Conservation (phyloP, 1,140 invertebrate genomes). For the Drosophila lowei region DNA sequence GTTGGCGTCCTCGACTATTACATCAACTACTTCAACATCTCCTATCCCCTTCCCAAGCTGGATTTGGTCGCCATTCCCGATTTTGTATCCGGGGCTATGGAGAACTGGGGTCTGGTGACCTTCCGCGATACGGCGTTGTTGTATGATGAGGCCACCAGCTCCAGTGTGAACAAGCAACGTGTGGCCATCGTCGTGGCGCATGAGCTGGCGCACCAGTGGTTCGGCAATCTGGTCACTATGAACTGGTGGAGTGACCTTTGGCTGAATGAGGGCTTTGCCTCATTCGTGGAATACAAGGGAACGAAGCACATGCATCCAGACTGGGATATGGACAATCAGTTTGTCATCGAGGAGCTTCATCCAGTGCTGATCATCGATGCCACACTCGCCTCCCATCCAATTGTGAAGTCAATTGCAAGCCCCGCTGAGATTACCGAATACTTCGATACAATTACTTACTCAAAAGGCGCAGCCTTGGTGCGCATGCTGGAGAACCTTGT, state of each 20-base stretch:
- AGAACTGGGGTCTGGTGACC: constrained; percentile 95
- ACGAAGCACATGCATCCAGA: constrained; percentile 88
- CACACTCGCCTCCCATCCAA: constrained; percentile 93
- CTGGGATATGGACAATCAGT: constrained; percentile 94
- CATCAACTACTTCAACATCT: constrained; percentile 92
- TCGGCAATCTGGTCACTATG: constrained; percentile 94
- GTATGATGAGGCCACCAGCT: constrained; percentile 88
- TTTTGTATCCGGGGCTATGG: constrained; percentile 97
- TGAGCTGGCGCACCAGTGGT: constrained; percentile 97
- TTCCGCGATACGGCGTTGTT: constrained; percentile 93
- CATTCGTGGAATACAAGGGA: constrained; percentile 93
- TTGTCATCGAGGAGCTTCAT: constrained; percentile 89
- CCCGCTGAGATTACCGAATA: constrained; percentile 96
- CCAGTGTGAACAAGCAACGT: constrained; percentile 89
- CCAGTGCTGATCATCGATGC: constrained; percentile 90
- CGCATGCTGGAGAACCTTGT: constrained; percentile 95
- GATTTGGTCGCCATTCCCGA: constrained; percentile 97
- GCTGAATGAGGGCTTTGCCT: constrained; percentile 96
- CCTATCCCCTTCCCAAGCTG: constrained; percentile 94
- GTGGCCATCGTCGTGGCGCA: constrained; percentile 93
- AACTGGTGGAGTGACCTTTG: constrained; percentile 97
- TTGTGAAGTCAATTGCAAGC: constrained; percentile 91
- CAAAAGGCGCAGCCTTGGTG: constrained; percentile 94
- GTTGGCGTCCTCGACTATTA: constrained; percentile 93
- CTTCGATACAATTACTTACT: constrained; percentile 96